These are phyloP conservation scores for Zoanthus sansibaricus DNA, from an alignment of 92 coral and sea anemone genomes.

Conservation along the genomic window DNA sequence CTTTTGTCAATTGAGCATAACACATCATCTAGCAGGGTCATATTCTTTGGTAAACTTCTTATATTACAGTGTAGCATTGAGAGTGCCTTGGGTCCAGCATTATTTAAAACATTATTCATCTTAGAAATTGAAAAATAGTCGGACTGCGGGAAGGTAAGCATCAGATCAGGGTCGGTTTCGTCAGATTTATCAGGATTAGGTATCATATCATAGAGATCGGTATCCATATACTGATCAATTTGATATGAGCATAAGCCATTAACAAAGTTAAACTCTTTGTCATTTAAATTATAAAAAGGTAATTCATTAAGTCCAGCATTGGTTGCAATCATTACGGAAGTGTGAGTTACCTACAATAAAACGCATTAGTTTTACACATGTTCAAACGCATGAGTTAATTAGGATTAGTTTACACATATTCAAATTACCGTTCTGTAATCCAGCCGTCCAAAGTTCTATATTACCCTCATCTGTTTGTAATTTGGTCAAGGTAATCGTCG, in stretches of 20 bases:
- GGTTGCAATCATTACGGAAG: slow-evolving; percentile 1
- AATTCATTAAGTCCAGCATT: not conserved
- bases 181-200: slow-evolving; percentile 60
- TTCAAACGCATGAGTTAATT: not conserved
- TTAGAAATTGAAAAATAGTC: slow-evolving; percentile 31
- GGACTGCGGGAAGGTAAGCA: slow-evolving; percentile 40
- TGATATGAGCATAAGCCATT: slow-evolving; percentile 15
- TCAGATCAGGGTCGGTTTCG: slow-evolving; percentile 53
- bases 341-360: not conserved
- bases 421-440: not conserved
- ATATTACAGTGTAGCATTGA: slow-evolving; percentile 56
- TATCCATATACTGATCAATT: slow-evolving; percentile 25
- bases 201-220: slow-evolving; percentile 44
- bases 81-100: slow-evolving; percentile 15
- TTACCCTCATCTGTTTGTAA: not conserved
- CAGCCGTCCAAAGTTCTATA: not conserved
- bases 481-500: slow-evolving; percentile 5
- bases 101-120: slow-evolving; percentile 28
- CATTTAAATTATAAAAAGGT: slow-evolving; percentile 23
- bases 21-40: slow-evolving; percentile 17
- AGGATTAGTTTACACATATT: not conserved
- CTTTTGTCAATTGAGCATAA: not conserved
- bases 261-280: slow-evolving; percentile 31
- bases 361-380: not conserved
- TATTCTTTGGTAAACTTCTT: slow-evolving; percentile 61